Evolutionary conservation across 2,797 vertebrate genomes (phyloP).

Genomic region (Muscicapa striata): DNA sequence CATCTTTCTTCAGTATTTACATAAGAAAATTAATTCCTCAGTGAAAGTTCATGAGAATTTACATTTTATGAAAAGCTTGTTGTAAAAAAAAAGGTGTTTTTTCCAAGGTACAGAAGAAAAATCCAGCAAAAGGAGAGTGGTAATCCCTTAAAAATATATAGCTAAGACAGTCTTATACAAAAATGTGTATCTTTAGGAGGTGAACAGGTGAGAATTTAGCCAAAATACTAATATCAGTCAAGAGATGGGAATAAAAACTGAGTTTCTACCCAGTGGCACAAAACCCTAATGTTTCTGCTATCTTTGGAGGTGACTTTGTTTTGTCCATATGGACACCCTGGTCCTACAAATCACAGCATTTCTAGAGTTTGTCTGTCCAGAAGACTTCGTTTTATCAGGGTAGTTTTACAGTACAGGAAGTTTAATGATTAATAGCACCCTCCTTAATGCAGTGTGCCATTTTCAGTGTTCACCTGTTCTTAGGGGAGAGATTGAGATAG

Average conservation of each 20-base stretch:
- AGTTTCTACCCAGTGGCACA: background rate
- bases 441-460: background rate
- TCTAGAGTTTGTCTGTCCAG: background rate
- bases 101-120: background rate
- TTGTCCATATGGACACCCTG: fast-evolving
- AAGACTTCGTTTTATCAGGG: background rate
- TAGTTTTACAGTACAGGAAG: background rate
- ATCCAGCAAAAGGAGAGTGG: background rate
- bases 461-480: background rate
- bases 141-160: background rate
- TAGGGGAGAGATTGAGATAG: background rate
- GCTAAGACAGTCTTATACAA: background rate
- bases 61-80: background rate
- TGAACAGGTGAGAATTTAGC: background rate
- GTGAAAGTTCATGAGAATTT: background rate
- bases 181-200: background rate
- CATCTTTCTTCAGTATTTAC: background rate
- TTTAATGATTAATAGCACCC: background rate
- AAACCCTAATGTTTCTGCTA: background rate
- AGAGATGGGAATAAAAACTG: background rate
- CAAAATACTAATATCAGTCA: background rate
- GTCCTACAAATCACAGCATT: background rate
- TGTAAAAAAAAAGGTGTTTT: background rate
- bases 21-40: background rate
- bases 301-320: background rate